Percentiles rank a stretch among this genome's conserved stretches.
These are phyloP conservation scores for Enteromius thamalakanensis DNA, from an alignment of 2,797 vertebrate genomes.

Conservation along the genomic window DNA sequence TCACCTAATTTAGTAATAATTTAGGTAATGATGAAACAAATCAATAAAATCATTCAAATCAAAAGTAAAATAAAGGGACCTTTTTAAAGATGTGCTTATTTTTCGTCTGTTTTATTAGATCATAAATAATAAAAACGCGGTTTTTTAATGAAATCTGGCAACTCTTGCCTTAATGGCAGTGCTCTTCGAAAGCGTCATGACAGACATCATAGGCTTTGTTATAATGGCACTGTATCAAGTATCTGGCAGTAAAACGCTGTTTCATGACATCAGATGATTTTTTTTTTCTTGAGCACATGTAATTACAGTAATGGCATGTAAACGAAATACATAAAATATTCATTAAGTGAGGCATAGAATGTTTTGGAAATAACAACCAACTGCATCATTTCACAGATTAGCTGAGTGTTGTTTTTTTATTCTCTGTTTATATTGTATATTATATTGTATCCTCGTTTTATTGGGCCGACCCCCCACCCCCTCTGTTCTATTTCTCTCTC, in stretches of 20 bases:
- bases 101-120: background rate
- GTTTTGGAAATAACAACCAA: background rate
- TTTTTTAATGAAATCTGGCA: background rate
- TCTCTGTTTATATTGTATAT: background rate
- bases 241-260: background rate
- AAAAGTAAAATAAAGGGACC: background rate
- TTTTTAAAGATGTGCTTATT: background rate
- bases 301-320: background rate
- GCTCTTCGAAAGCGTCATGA: background rate
- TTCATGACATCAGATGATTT: background rate
- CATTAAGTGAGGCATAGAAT: background rate
- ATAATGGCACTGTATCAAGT: constrained; percentile 2
- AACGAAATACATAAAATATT: background rate
- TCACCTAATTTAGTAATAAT: background rate
- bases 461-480: too few species aligned
- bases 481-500: background rate
- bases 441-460: too few species aligned
- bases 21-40: background rate
- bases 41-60: background rate
- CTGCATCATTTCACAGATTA: background rate
- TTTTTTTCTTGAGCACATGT: constrained; percentile 2
- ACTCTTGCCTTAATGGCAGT: background rate
- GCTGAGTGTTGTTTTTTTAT: background rate
- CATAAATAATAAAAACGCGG: background rate
- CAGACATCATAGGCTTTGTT: background rate